Evolutionary conservation across 2,797 vertebrate genomes (phyloP).

Genomic region (Benthosema pterotum): DNA sequence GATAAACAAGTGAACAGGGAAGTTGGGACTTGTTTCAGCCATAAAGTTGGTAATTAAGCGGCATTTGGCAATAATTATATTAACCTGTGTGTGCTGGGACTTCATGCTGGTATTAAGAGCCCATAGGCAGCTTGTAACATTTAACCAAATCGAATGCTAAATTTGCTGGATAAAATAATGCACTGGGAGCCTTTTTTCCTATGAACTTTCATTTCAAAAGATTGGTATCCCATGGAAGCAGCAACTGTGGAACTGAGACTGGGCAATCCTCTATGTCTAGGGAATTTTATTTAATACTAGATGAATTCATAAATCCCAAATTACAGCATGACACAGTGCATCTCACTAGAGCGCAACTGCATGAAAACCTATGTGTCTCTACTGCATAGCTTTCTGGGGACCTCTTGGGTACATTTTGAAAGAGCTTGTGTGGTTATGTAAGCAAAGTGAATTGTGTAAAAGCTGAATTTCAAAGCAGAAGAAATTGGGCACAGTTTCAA

Average conservation of each 20-base stretch:
- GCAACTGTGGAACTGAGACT: not conserved
- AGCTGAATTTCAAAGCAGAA: constrained; percentile 13
- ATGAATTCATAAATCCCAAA: constrained; percentile 19
- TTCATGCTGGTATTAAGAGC: not conserved
- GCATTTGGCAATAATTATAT: constrained; percentile 27
- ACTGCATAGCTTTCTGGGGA: not conserved
- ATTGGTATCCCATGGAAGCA: not conserved
- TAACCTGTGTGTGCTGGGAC: constrained; percentile 29
- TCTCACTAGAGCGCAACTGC: not conserved
- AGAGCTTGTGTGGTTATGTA: not conserved
- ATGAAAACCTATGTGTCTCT: constrained; percentile 8
- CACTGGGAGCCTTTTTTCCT: not conserved
- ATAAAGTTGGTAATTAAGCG: constrained; percentile 10
- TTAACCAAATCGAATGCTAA: constrained; percentile 21
- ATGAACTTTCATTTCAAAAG: not conserved
- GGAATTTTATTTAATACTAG: constrained; percentile 15
- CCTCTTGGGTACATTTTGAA: not conserved
- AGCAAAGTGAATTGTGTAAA: constrained; percentile 4
- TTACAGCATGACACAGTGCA: not conserved
- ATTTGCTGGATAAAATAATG: constrained; percentile 18
- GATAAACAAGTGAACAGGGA: constrained; percentile 23
- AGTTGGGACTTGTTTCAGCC: constrained; percentile 16
- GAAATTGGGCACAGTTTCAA: constrained; percentile 12
- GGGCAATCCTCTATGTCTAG: not conserved
- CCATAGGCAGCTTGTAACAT: constrained; percentile 24